Conservation (phyloP, 2,888 invertebrate genomes). For the Caenorhabditis sinica region DNA sequence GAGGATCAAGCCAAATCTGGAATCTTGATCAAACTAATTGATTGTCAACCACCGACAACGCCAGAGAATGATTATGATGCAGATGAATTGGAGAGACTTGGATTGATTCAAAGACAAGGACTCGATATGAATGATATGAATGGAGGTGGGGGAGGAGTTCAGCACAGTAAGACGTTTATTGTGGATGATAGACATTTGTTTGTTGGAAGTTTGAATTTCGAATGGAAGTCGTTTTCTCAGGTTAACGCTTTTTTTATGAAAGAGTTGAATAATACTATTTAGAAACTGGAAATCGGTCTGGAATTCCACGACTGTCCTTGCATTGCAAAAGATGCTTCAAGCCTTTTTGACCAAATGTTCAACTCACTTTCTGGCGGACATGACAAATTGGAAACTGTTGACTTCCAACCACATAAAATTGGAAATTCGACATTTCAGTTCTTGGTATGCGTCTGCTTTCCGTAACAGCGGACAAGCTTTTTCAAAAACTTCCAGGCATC, state of each 20-base stretch:
- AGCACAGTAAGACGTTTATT: constrained; percentile 63
- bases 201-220: constrained; percentile 64
- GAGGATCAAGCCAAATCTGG: constrained; percentile 49
- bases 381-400: constrained; percentile 43
- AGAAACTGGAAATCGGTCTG: constrained; percentile 66
- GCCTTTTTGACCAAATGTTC: constrained; percentile 55
- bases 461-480: too few relatives aligned
- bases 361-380: constrained; percentile 57
- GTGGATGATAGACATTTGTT: constrained; percentile 61
- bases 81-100: constrained; percentile 50
- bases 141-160: constrained; percentile 64
- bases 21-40: constrained; percentile 51
- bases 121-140: constrained; percentile 63
- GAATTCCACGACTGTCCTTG: constrained; percentile 62
- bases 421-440: constrained; percentile 59
- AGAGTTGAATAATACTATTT: not conserved
- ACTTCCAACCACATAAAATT: constrained; percentile 45
- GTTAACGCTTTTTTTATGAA: not conserved
- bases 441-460: constrained; percentile 26
- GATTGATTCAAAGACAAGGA: constrained; percentile 53
- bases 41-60: constrained; percentile 52
- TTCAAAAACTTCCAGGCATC: constrained; percentile 47
- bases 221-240: constrained; percentile 66
- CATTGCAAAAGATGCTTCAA: constrained; percentile 52
- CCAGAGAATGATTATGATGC: constrained; percentile 61